A percentile compares a stretch with the other conserved stretches of the same genome.
Evolutionary conservation across 30 jellyfish, hydroid and myxozoan genomes (phyloP).

Genomic region (Aurelia aurita): DNA sequence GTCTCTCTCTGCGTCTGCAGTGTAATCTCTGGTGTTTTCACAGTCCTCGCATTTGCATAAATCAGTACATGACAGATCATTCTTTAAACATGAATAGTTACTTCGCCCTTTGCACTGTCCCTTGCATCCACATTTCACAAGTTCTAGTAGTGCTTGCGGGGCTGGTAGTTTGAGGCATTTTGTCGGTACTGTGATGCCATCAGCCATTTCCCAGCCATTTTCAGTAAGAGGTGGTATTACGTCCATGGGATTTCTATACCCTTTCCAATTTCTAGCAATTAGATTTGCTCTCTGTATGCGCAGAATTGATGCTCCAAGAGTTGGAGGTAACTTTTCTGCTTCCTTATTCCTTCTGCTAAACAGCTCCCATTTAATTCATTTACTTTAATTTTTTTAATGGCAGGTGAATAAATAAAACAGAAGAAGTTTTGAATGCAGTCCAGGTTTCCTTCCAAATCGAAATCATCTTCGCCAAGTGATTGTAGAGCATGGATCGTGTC

Average conservation of each 20-base stretch:
- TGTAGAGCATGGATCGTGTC: constrained; percentile 26
- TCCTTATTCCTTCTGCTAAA: constrained; percentile 40
- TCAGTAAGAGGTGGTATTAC: constrained; percentile 21
- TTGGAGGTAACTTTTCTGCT: constrained; percentile 34
- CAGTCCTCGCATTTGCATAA: no score
- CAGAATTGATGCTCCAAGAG: constrained; percentile 7
- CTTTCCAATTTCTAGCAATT: constrained; percentile 14
- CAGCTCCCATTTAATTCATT: constrained; percentile 58
- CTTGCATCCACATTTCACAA: constrained; percentile 50
- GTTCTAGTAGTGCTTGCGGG: constrained; percentile 49
- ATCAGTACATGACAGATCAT: no score
- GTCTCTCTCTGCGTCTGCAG: constrained; percentile 44
- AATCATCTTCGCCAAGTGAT: constrained; percentile 32
- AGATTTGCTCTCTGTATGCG: constrained; percentile 28
- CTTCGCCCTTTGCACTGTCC: no score
- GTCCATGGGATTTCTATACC: constrained; percentile 10
- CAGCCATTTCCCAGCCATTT: constrained; percentile 32
- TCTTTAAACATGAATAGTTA: no score
- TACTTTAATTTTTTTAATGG: constrained; percentile 5
- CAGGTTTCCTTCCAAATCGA: no score
- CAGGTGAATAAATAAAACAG: constrained; percentile 22
- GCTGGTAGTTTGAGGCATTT: constrained; percentile 49
- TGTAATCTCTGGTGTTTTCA: no score
- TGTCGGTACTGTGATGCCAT: constrained; percentile 2
- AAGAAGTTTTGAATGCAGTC: constrained; percentile 6